These are phyloP conservation scores for Enteromius treurensis DNA, from an alignment of 2,797 vertebrate genomes.

Conservation along the genomic window DNA sequence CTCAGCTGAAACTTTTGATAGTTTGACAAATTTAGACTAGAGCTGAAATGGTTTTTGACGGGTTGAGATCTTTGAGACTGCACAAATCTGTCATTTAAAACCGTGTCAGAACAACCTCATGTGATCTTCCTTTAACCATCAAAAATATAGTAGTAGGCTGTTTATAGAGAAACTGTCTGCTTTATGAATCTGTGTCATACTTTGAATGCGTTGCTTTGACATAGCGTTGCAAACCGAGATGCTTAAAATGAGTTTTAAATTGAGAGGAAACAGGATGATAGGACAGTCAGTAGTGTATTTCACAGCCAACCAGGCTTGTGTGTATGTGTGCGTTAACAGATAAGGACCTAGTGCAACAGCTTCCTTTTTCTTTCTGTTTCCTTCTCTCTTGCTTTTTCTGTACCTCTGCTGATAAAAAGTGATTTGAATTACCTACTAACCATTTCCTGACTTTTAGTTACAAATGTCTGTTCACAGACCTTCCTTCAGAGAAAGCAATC, in stretches of 20 bases:
- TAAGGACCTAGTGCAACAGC: conserved; percentile 27
- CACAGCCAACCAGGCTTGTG: background rate
- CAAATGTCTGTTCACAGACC: conserved; percentile 6
- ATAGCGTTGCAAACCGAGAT: background rate
- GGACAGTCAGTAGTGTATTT: conserved; percentile 18
- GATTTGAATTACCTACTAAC: background rate
- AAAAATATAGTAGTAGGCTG: conserved; percentile 2
- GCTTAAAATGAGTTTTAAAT: background rate
- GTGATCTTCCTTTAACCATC: conserved; percentile 7
- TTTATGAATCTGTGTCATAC: conserved; percentile 10
- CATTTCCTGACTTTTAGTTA: background rate
- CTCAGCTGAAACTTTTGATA: conserved; percentile 36
- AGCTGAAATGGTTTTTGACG: conserved; percentile 34
- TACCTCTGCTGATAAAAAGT: conserved; percentile 20
- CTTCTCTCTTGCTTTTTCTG: conserved; percentile 9
- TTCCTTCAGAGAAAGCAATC: background rate
- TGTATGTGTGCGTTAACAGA: conserved; percentile 31
- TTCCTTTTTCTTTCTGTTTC: background rate
- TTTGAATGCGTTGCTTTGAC: background rate
- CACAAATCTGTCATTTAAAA: conserved; percentile 48
- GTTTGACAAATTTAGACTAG: conserved; percentile 37
- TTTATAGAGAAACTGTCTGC: background rate
- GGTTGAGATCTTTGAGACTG: conserved; percentile 26
- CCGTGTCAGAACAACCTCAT: conserved; percentile 22
- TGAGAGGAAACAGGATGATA: conserved; percentile 15